Percentiles rank a stretch among this genome's conserved stretches.
Conservation (phyloP, 2,888 invertebrate species). For the Sipha maydis region DNA sequence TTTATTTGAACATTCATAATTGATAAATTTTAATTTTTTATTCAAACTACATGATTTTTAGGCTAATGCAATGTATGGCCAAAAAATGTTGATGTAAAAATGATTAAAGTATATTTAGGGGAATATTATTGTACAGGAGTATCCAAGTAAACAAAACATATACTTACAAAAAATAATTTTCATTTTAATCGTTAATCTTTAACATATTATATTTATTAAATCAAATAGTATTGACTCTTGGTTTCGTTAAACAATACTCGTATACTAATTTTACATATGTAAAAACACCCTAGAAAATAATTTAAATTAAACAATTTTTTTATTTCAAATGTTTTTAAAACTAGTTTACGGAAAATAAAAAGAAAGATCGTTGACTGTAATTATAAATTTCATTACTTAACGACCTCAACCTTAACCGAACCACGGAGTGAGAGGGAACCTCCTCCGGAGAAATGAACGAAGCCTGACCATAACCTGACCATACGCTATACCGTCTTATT, state of each 20-base stretch:
- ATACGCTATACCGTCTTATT: slow-evolving; percentile 34
- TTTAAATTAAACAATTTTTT: background rate
- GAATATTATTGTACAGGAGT: too few relatives aligned
- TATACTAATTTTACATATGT: background rate
- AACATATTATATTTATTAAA: background rate
- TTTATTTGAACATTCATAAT: too few relatives aligned
- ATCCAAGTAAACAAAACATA: too few relatives aligned
- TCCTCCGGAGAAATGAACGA: slow-evolving; percentile 50
- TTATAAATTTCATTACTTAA: slow-evolving; percentile 47
- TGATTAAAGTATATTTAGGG: too few relatives aligned
- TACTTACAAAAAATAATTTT: too few relatives aligned
- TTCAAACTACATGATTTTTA: too few relatives aligned
- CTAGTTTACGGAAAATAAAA: slow-evolving; percentile 32
- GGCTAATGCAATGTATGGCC: too few relatives aligned
- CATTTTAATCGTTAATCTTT: background rate
- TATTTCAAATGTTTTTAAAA: slow-evolving; percentile 15
- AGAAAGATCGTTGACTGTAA: slow-evolving; percentile 31
- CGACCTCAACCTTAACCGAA: slow-evolving; percentile 61
- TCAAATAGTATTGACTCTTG: background rate
- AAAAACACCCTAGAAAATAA: background rate
- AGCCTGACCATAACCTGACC: slow-evolving; percentile 3
- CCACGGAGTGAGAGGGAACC: slow-evolving; percentile 54
- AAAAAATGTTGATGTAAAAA: too few relatives aligned
- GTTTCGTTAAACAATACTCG: background rate
- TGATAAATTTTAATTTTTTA: too few relatives aligned